A percentile compares a stretch with the other conserved stretches of the same genome.
These are phyloP conservation scores for Hypomecis punctinalis DNA, from an alignment of 2,888 invertebrate species.

Conservation along the genomic window DNA sequence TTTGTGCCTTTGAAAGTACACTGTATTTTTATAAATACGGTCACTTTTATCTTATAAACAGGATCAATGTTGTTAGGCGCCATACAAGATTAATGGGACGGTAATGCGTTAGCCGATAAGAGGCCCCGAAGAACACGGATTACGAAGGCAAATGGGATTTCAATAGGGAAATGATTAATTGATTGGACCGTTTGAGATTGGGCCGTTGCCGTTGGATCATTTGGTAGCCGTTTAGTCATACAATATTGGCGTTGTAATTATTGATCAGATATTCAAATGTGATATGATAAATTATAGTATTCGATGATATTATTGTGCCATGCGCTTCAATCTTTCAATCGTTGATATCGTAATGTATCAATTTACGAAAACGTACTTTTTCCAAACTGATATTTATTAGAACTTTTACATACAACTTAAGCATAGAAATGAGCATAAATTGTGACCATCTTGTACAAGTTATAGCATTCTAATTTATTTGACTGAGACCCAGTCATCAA, in stretches of 20 bases:
- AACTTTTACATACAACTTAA: too few relatives aligned
- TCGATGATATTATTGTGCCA: neutral
- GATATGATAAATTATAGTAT: neutral
- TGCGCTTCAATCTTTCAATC: too few relatives aligned
- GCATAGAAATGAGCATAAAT: too few relatives aligned
- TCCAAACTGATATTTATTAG: too few relatives aligned
- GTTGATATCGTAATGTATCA: too few relatives aligned
- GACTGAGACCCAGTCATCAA: too few relatives aligned
- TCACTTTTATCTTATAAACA: constrained; percentile 25
- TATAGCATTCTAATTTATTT: too few relatives aligned
- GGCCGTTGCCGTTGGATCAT: constrained; percentile 16
- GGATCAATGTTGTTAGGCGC: constrained; percentile 27
- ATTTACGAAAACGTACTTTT: too few relatives aligned
- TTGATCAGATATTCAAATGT: neutral
- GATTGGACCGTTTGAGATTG: constrained; percentile 22
- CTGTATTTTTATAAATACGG: constrained; percentile 10
- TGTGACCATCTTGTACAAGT: too few relatives aligned
- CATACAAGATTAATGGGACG: constrained; percentile 38
- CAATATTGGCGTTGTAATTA: constrained; percentile 10
- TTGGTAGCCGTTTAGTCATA: constrained; percentile 9
- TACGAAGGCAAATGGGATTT: constrained; percentile 33
- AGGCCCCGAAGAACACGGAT: constrained; percentile 37
- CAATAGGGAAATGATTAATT: constrained; percentile 31
- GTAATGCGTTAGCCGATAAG: constrained; percentile 37
- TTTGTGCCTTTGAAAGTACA: neutral